Evolutionary conservation across 2,888 invertebrate species (phyloP).

Genomic region (Pachliopta kotzebuea): DNA sequence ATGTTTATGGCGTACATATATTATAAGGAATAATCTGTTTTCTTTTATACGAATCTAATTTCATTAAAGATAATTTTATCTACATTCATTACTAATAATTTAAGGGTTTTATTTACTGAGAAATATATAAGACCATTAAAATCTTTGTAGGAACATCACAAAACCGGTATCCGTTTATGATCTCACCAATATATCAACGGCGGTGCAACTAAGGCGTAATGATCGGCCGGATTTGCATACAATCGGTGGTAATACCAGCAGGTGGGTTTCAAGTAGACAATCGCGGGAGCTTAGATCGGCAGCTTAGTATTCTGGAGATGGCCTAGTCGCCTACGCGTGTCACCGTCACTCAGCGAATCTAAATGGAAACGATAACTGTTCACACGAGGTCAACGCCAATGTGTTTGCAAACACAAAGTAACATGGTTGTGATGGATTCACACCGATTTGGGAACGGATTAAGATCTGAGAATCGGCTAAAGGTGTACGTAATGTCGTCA

Average conservation of each 20-base stretch:
- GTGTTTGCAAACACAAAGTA: slow-evolving; percentile 64
- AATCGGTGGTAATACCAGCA: slow-evolving; percentile 70
- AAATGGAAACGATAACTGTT: slow-evolving; percentile 71
- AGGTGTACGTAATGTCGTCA: neutral
- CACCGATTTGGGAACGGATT: neutral
- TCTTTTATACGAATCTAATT: too few relatives aligned
- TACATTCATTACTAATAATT: neutral
- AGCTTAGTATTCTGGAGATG: slow-evolving; percentile 62
- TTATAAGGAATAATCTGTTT: neutral
- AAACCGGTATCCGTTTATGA: slow-evolving; percentile 30
- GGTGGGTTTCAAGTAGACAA: slow-evolving; percentile 60
- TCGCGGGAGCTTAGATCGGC: slow-evolving; percentile 60
- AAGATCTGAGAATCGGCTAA: neutral
- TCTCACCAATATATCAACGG: slow-evolving; percentile 32
- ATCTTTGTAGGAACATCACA: slow-evolving; percentile 8
- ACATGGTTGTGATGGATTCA: slow-evolving; percentile 33
- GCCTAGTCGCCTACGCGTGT: slow-evolving; percentile 60
- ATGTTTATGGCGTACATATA: slow-evolving; percentile 43
- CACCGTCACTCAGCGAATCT: slow-evolving; percentile 59
- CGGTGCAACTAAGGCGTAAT: slow-evolving; percentile 37
- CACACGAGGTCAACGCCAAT: slow-evolving; percentile 64
- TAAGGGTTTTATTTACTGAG: slow-evolving; percentile 4
- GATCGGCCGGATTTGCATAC: slow-evolving; percentile 64
- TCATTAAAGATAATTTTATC: neutral
- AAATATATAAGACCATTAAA: slow-evolving; percentile 3